phyloP scores from a whole-genome alignment of 2,888 invertebrate species.

The Polia nebulosa region DNA sequence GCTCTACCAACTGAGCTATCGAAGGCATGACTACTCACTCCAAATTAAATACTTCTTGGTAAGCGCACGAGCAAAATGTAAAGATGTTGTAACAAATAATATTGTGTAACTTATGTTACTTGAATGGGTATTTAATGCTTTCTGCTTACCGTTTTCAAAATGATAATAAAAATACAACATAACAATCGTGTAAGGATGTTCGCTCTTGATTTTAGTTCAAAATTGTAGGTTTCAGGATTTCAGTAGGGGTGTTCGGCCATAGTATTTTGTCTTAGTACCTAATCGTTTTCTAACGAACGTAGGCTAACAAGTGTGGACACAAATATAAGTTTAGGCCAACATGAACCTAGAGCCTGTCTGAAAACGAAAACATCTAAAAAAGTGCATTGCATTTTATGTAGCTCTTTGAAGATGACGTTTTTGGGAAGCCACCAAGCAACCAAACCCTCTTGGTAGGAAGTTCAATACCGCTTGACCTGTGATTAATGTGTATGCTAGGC shows the following conservation, averaged over 20 bases:
- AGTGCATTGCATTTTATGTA: neutral
- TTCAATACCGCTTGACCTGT: too few relatives aligned
- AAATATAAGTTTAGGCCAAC: neutral
- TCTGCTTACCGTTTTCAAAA: neutral
- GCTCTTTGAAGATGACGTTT: too few relatives aligned
- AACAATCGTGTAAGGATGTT: neutral
- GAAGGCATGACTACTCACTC: slow-evolving; percentile 73
- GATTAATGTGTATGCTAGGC: too few relatives aligned
- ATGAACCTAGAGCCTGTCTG: neutral
- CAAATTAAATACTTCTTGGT: slow-evolving; percentile 42
- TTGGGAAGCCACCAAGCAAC: too few relatives aligned
- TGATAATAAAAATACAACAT: neutral
- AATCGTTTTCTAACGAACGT: neutral
- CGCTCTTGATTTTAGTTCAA: neutral
- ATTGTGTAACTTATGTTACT: slow-evolving; percentile 24
- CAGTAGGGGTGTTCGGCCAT: neutral
- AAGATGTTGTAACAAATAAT: neutral
- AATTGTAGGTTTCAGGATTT: neutral
- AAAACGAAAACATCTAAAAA: neutral
- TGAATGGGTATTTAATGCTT: neutral
- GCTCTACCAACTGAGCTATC: slow-evolving; percentile 90
- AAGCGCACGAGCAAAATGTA: slow-evolving; percentile 2
- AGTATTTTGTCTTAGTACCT: too few relatives aligned
- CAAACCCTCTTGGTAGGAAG: neutral
- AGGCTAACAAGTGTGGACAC: neutral